Percentiles rank a stretch among this genome's conserved stretches.
Evolutionary conservation across 2,888 invertebrate species (phyloP).

Genomic region (Trachelus stipa): DNA sequence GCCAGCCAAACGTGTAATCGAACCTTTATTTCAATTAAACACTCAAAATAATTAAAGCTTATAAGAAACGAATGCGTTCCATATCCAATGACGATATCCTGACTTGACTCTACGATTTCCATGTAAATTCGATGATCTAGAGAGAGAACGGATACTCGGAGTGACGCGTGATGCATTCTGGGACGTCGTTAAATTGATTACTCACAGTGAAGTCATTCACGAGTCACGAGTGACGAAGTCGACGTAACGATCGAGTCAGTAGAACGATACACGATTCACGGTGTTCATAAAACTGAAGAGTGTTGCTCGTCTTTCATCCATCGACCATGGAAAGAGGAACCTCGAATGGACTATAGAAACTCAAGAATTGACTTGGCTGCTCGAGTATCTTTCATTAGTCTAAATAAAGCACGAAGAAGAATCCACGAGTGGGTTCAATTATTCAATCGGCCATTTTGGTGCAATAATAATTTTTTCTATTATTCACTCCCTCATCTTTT

Average conservation of each 20-base stretch:
- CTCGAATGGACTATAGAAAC: background rate
- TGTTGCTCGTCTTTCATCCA: background rate
- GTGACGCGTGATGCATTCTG: background rate
- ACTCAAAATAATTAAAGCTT: background rate
- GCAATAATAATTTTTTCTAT: too few species aligned
- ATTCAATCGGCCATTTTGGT: background rate
- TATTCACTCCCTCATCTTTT: background rate
- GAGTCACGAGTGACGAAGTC: background rate
- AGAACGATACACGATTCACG: too few species aligned
- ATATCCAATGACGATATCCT: background rate
- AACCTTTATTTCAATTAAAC: too few species aligned
- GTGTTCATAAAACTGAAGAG: too few species aligned
- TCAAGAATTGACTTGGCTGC: background rate
- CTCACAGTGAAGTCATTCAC: background rate
- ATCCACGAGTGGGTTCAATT: background rate
- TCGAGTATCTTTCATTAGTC: background rate
- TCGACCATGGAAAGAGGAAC: background rate
- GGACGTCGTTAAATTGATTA: background rate
- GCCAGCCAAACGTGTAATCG: background rate
- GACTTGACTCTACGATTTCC: background rate
- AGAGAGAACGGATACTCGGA: too few species aligned
- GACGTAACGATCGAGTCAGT: too few species aligned
- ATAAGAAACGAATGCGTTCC: fast-evolving
- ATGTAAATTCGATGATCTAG: background rate
- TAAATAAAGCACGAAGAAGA: background rate